These are phyloP conservation scores for Lycocorax pyrrhopterus DNA, from an alignment of 2,113 vertebrate species.

Conservation along the genomic window DNA sequence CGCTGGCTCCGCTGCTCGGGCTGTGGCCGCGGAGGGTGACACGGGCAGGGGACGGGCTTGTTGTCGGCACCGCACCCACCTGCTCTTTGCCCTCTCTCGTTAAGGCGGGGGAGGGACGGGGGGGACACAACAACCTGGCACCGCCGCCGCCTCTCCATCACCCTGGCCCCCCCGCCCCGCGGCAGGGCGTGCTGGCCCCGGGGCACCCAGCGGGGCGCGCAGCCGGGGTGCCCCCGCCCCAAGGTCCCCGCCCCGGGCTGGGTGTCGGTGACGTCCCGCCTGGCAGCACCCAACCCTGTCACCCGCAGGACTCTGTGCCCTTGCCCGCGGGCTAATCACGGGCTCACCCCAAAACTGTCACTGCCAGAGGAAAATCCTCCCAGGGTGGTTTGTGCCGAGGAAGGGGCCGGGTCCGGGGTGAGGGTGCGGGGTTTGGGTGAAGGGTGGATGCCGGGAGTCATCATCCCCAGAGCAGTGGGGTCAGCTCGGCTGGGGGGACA, in stretches of 20 bases:
- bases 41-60: not conserved
- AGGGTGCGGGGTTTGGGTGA: rapidly evolving
- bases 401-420: rapidly evolving
- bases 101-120: not conserved
- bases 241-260: not conserved
- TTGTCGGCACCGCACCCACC: not conserved
- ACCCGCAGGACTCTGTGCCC: not conserved
- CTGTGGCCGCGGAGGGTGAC: not conserved
- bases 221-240: not conserved
- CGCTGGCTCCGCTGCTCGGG: not conserved
- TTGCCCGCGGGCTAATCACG: rapidly evolving
- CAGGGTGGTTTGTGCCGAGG: not conserved
- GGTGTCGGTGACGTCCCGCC: not conserved
- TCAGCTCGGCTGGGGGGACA: not conserved
- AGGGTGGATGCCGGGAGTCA: not conserved
- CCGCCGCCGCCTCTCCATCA: rapidly evolving
- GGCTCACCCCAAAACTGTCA: not conserved
- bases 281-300: not conserved
- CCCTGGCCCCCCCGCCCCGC: not conserved
- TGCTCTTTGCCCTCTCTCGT: slow-evolving; percentile 31
- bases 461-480: rapidly evolving
- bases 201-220: rapidly evolving
- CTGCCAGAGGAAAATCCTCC: not conserved
- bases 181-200: not conserved
- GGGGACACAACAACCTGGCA: not conserved